Evolutionary conservation across 2,113 vertebrate species (phyloP).

Genomic region (Chauna torquata): DNA sequence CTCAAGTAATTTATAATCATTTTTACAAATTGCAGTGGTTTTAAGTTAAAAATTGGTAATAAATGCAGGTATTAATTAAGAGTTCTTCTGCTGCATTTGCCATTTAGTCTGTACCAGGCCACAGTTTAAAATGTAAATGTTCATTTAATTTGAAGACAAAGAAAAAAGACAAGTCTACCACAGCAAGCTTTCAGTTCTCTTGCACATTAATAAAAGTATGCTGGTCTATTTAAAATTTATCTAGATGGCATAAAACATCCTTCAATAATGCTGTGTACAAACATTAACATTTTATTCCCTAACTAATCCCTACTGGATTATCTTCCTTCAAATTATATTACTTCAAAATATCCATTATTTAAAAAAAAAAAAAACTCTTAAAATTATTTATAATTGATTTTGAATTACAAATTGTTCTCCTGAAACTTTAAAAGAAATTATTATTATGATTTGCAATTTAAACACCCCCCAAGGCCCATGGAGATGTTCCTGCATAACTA

Average conservation of each 20-base stretch:
- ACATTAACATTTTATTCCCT: not conserved
- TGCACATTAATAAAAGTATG: not conserved
- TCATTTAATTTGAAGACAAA: conserved; percentile 58
- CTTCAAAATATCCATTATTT: not conserved
- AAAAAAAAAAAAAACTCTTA: not conserved
- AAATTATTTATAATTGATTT: not conserved
- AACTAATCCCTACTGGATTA: not conserved
- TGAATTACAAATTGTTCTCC: not conserved
- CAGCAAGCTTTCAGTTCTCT: conserved; percentile 40
- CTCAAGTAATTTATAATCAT: conserved; percentile 41
- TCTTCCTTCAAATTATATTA: not conserved
- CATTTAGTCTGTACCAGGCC: conserved; percentile 38
- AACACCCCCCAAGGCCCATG: not conserved
- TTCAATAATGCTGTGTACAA: not conserved
- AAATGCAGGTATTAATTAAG: conserved; percentile 50
- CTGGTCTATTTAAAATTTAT: conserved; percentile 17
- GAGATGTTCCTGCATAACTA: not conserved
- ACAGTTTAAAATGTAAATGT: conserved; percentile 53
- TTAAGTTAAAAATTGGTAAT: conserved; percentile 56
- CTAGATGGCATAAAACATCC: not conserved
- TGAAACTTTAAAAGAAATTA: not conserved
- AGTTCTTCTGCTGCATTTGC: conserved; percentile 4
- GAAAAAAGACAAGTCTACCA: conserved; percentile 16
- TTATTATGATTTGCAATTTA: not conserved
- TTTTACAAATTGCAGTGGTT: conserved; percentile 46